Evolutionary conservation across 1,140 invertebrate species (phyloP), one percentile per base, ranked within the genome.

Genomic region (Augochlora pura): DNA sequence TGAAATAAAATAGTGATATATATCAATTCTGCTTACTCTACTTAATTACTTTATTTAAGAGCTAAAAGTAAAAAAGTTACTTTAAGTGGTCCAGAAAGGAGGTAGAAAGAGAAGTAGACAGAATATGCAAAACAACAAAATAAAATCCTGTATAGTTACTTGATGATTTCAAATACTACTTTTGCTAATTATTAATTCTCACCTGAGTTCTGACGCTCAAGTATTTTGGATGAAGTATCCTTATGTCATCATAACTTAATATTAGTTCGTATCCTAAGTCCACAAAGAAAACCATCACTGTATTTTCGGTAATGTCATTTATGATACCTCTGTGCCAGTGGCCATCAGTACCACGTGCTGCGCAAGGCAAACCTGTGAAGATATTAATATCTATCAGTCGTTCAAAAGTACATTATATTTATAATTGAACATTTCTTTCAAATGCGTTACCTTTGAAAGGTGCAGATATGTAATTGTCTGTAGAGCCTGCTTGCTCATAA

Each of bases 291-390:
- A 95, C 92, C 80, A 91, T 82, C 0, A 94, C 90, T 69, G 84
- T 90, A 62, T 89, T 87, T 32, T 88, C 66, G 4, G 88, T 88
- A 4, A 93, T 81, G 49, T 84, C 85, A 12, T 76, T 64, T 5
- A 95, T 90, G 57, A 87, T 76, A 3, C 87, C 94, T 59, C 94
- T 90, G 76, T 92, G 89, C 94, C 94, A 95, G 16, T 23, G 74
- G 21, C 89, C 78, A 69, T 94, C 91, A 6, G 77, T 77, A 57
- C 89, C 91, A 71, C 86, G 81, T 6, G 91, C 92, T 69, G 94
- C 93, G 70, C 92, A 94, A 14, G 88, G 83, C 91, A 91, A 89
- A 84, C 93, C 94, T 94, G 82, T 21, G 16, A 0, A 59, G 88
- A 84, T 77, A 63, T n/a, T 80, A 69, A 68, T 27, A 62, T 67